Conservation (phyloP, 2,113 vertebrate genomes). For the Hirundichthys speculiger region DNA sequence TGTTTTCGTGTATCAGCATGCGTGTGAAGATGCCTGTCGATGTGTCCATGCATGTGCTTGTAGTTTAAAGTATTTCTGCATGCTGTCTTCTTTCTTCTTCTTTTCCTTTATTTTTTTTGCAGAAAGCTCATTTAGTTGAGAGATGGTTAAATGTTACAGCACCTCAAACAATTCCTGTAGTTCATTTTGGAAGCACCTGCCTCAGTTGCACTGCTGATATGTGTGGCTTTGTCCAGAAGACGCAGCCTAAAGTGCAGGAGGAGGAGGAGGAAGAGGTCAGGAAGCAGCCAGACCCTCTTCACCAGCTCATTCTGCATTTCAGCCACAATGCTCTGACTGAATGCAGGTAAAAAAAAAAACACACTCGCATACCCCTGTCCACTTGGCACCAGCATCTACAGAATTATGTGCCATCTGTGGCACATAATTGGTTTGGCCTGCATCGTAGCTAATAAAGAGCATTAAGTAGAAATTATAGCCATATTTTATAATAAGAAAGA, state of each 20-base stretch:
- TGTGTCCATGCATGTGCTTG: constrained; percentile 23
- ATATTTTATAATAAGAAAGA: constrained; percentile 16
- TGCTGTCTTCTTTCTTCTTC: constrained; percentile 9
- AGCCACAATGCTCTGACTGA: constrained; percentile 96
- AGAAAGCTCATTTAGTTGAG: neutral
- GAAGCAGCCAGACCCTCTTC: constrained; percentile 94
- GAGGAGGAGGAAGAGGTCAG: constrained; percentile 90
- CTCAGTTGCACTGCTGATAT: constrained; percentile 14
- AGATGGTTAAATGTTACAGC: neutral
- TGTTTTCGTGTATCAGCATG: constrained; percentile 12
- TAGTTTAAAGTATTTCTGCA: constrained; percentile 2
- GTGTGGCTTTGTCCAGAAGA: constrained; percentile 84
- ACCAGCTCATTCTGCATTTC: constrained; percentile 97
- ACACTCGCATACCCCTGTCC: constrained; percentile 32
- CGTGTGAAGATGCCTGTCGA: neutral
- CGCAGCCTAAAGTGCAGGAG: constrained; percentile 86
- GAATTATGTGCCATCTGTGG: constrained; percentile 53
- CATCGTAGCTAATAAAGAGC: constrained; percentile 20
- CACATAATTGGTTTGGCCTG: constrained; percentile 36
- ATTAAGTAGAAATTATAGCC: constrained; percentile 25
- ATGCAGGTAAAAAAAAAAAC: constrained; percentile 83
- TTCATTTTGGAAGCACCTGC: neutral
- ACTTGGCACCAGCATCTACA: constrained; percentile 43
- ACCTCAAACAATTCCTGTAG: neutral
- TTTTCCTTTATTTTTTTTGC: neutral